Evolutionary conservation across 2,113 vertebrate species (phyloP).

Genomic region (Tyrannus savana): DNA sequence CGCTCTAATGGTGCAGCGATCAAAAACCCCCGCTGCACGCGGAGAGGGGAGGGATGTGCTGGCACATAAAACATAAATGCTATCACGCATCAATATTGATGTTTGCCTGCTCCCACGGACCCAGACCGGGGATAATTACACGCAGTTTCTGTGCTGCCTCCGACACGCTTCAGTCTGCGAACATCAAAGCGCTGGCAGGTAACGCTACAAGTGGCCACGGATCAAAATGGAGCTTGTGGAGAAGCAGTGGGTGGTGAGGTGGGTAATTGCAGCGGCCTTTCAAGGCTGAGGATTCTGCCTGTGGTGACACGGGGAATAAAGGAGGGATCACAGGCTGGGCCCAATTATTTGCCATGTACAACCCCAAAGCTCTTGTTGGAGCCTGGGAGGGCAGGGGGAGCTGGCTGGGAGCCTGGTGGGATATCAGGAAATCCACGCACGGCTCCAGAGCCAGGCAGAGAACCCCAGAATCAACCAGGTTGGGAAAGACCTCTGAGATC

Average conservation of each 20-base stretch:
- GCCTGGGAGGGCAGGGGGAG: background rate
- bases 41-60: background rate
- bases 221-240: slow-evolving; percentile 8
- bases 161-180: slow-evolving; percentile 23
- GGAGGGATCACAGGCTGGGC: background rate
- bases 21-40: slow-evolving; percentile 22
- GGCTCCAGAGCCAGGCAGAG: background rate
- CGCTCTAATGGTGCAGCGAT: background rate
- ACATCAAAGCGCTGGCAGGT: slow-evolving; percentile 32
- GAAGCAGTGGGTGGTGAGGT: background rate
- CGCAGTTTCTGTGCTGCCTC: slow-evolving; percentile 57
- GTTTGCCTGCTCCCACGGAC: slow-evolving; percentile 40
- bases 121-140: slow-evolving; percentile 56
- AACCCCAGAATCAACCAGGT: background rate
- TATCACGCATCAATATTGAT: slow-evolving; percentile 64
- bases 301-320: background rate
- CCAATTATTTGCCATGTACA: background rate
- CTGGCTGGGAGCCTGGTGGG: background rate
- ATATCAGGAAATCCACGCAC: rapidly evolving
- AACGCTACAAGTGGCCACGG: background rate
- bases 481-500: no score
- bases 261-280: background rate
- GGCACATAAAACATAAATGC: slow-evolving; percentile 51
- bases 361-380: rapidly evolving
- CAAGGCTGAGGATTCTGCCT: background rate